Percentiles rank a stretch among this genome's conserved stretches.
Evolutionary conservation across 2,113 vertebrate genomes (phyloP).

Genomic region (Hypomesus transpacificus): DNA sequence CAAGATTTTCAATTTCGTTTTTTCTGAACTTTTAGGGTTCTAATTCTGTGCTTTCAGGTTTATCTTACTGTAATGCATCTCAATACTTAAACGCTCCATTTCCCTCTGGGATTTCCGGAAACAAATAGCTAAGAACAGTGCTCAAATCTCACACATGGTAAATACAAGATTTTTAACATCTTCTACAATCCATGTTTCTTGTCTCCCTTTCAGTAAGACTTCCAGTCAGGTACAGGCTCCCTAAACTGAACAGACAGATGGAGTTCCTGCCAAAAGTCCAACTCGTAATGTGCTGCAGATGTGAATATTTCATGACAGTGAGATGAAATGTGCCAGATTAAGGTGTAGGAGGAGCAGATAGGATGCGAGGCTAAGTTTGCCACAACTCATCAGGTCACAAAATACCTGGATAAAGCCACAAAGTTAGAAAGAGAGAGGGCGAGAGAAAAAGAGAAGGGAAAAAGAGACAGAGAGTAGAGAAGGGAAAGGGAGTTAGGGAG

Average conservation of each 20-base stretch:
- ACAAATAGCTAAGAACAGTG: no score
- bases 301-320: conserved; percentile 34
- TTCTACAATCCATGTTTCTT: no score
- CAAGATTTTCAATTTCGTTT: no score
- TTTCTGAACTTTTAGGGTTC: no score
- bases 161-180: no score
- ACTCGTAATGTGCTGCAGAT: conserved; percentile 27
- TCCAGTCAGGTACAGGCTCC: conserved; percentile 11
- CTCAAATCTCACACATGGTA: neutral
- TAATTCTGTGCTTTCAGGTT: neutral
- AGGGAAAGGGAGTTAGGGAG: neutral
- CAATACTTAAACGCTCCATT: no score
- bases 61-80: no score
- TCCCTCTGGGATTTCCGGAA: no score
- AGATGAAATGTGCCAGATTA: conserved; percentile 30
- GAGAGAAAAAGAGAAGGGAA: neutral
- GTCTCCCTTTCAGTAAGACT: conserved; percentile 20
- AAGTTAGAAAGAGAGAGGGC: no score
- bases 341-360: conserved; percentile 9
- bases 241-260: conserved; percentile 32
- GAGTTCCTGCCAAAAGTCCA: conserved; percentile 11
- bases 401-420: no score
- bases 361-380: conserved; percentile 3
- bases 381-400: conserved; percentile 7
- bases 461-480: neutral